phyloP scores from a whole-genome alignment of 2,797 vertebrate species.

The Anguilla pacifica region DNA sequence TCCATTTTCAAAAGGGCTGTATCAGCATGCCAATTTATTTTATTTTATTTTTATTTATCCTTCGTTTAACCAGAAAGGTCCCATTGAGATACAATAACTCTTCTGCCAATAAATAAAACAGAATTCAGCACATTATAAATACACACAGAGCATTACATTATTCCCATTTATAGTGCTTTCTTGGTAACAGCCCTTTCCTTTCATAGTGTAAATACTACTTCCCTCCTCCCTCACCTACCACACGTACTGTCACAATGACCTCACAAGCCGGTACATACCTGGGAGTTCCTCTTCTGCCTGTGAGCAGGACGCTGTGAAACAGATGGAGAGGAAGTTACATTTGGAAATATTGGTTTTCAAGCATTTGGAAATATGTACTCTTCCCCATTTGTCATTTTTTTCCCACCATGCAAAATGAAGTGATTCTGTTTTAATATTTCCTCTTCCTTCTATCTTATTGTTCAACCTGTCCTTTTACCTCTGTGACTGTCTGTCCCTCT shows the following conservation, averaged over 20 bases:
- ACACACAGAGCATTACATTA: not conserved
- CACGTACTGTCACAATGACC: not conserved
- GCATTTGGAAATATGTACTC: not conserved
- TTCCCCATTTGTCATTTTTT: not conserved
- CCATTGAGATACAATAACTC: no score
- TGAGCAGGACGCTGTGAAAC: no score
- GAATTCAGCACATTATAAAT: not conserved
- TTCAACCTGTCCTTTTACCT: conserved; percentile 1
- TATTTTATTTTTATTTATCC: no score
- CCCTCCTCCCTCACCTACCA: not conserved
- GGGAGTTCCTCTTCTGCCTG: not conserved
- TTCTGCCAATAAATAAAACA: not conserved
- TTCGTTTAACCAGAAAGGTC: no score
- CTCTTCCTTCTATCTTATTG: not conserved
- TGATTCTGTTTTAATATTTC: not conserved
- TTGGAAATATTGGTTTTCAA: not conserved
- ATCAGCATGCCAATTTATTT: not conserved
- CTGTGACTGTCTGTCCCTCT: conserved; percentile 5
- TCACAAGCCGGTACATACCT: not conserved
- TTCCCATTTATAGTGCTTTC: not conserved
- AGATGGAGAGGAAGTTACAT: not conserved
- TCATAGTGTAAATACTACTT: not conserved
- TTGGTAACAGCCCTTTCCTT: no score
- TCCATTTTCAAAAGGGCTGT: not conserved
- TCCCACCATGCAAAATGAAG: not conserved